These are phyloP conservation scores for Leptinotarsa tumamoca DNA, from an alignment of 2,888 invertebrate species.

Conservation along the genomic window DNA sequence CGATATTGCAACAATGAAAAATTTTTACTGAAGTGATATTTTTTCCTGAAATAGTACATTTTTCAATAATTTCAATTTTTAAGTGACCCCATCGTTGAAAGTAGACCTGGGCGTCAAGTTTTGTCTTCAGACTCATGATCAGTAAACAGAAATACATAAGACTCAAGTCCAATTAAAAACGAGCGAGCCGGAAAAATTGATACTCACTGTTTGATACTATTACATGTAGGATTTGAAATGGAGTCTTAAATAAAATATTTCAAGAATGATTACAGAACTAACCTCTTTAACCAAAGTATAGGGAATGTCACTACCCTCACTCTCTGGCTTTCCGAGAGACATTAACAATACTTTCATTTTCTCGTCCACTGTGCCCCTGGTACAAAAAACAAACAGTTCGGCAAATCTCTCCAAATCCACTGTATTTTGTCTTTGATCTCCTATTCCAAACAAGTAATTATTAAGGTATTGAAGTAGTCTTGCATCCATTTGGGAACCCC, in stretches of 20 bases:
- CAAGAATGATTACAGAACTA: slow-evolving; percentile 35
- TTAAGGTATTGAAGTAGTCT: slow-evolving; percentile 76
- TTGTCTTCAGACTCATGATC: no score
- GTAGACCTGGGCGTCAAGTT: no score
- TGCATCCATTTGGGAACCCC: slow-evolving; percentile 78
- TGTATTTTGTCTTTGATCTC: slow-evolving; percentile 67
- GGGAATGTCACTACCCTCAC: slow-evolving; percentile 70
- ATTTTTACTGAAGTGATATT: no score
- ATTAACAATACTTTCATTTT: slow-evolving; percentile 71
- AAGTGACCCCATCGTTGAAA: no score
- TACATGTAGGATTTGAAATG: no score
- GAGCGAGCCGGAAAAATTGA: no score
- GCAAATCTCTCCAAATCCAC: slow-evolving; percentile 76
- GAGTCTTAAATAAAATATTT: neutral
- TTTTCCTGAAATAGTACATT: no score
- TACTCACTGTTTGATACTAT: no score
- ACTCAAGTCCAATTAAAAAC: no score
- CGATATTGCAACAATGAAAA: no score
- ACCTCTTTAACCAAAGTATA: slow-evolving; percentile 76
- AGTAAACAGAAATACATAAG: no score
- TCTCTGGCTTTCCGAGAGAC: slow-evolving; percentile 71
- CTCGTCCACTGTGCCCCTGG: slow-evolving; percentile 77
- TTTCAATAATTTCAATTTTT: no score
- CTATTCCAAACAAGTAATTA: slow-evolving; percentile 76
- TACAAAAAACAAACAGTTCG: slow-evolving; percentile 77